Conservation (phyloP, 2,113 vertebrate species). For the Callocephalon fimbriatum region DNA sequence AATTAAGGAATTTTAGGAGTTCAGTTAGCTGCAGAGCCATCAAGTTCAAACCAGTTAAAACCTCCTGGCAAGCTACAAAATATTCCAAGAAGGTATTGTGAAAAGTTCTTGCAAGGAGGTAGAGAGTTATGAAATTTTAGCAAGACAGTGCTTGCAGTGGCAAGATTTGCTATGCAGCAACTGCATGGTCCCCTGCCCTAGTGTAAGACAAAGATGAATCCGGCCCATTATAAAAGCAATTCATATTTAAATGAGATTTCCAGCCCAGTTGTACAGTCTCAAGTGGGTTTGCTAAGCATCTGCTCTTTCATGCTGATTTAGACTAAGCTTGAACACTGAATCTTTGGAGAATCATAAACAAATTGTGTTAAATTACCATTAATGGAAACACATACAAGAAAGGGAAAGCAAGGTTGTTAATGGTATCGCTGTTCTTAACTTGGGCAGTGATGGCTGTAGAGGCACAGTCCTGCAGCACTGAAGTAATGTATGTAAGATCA, state of each 20-base stretch:
- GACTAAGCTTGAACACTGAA: constrained; percentile 23
- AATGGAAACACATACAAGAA: constrained; percentile 21
- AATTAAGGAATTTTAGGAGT: not conserved
- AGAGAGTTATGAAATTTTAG: not conserved
- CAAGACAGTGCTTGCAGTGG: not conserved
- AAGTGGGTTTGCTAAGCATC: constrained; percentile 48
- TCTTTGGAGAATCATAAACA: constrained; percentile 69
- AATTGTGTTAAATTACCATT: constrained; percentile 54
- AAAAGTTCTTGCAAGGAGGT: not conserved
- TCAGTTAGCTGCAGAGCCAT: not conserved
- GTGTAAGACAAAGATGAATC: constrained; percentile 35
- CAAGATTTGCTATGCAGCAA: not conserved
- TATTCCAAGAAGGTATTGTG: not conserved
- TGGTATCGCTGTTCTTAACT: not conserved
- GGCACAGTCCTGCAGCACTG: constrained; percentile 17
- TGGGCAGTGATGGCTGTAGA: not conserved
- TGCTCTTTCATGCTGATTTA: constrained; percentile 60
- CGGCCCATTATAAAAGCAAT: constrained; percentile 31
- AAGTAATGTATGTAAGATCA: constrained; percentile 58
- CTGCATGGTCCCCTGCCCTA: constrained; percentile 3
- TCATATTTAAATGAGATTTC: constrained; percentile 55
- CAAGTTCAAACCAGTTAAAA: not conserved
- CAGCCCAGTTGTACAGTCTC: constrained; percentile 41
- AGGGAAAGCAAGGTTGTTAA: constrained; percentile 2
- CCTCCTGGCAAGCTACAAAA: not conserved